Conservation (phyloP, 1,140 invertebrate genomes). For the Schmidtea mediterranea region DNA sequence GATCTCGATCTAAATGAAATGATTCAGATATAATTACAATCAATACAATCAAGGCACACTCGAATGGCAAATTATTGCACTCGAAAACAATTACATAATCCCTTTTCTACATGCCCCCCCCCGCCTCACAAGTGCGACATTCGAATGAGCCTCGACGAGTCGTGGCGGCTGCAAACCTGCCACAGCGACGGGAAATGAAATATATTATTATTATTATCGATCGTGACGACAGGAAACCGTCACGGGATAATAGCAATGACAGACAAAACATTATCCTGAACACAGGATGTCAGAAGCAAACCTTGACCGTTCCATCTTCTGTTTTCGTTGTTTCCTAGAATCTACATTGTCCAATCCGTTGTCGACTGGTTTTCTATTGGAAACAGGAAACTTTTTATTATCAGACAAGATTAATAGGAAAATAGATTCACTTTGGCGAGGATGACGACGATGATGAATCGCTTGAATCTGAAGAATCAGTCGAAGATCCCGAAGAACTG, state of each 20-base stretch:
- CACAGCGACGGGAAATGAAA: too few species aligned
- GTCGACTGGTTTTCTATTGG: neutral
- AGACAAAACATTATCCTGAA: slow-evolving; percentile 2
- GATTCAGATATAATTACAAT: slow-evolving; percentile 5
- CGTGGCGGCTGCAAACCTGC: too few species aligned
- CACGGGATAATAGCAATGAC: too few species aligned
- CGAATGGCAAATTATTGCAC: neutral
- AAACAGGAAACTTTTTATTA: neutral
- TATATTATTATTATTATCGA: too few species aligned
- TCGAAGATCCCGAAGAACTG: neutral
- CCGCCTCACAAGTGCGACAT: too few species aligned
- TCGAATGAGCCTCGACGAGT: too few species aligned
- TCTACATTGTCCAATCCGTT: neutral
- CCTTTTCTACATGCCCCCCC: neutral
- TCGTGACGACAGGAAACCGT: too few species aligned
- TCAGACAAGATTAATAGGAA: neutral
- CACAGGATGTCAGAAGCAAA: neutral
- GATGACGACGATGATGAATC: neutral
- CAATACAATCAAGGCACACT: neutral
- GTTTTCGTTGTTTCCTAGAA: neutral
- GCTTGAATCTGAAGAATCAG: neutral
- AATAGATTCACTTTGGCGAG: neutral
- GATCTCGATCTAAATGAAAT: slow-evolving; percentile 4
- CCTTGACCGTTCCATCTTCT: neutral
- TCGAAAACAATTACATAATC: neutral